Base-by-base conservation (phyloP, 2,113 vertebrate species). In the Pyrgilauda ruficollis region DNA sequence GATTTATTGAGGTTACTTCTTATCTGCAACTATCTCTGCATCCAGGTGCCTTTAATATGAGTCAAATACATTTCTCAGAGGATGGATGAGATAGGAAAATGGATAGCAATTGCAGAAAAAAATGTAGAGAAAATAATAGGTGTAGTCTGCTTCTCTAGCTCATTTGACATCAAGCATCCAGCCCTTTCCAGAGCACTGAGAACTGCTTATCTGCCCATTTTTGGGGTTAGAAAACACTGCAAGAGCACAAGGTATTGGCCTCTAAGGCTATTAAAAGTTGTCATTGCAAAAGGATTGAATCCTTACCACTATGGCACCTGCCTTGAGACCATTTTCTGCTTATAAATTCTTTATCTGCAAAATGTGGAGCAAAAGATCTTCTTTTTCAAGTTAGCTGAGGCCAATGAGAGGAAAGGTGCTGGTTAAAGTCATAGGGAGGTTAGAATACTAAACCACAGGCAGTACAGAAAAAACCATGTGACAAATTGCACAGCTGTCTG, bases 401-500 rank as follows among this genome's bases (percentile, higher is more conserved):
- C 31, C 41, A 50, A 11, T 43, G n/a, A 76, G 58, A 79, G 53
- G 37, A 82, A 91, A 35, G 35, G 28, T 74, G 33, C 18, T 88
- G 24, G 35, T 79, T 95, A 91, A 89, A 96, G 72, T 15, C 27
- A 7, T 12, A 10, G 26, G 31, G 46, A 92, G 41, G 27, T 75
- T 92, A 55, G 56, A 70, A 56, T 81, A 59, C 46, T 68, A 59
- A 66, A 90, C 55, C 31, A 59, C 35, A 63, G 58, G 50, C 66
- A 30, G 55, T 83, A 73, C 75, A 83, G 72, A 28, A 50, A 80
- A 87, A 90, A 21, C 8, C 47, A 83, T 15, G 35, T 96, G 94
- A 92, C 87, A 74, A 95, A 96, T 89, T 93, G 80, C 95, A 68
- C 88, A 87, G 88, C 75, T 94, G 90, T 84, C 88, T 93, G 92